Evolutionary conservation across 2,888 invertebrate genomes (phyloP), one percentile per base, ranked within the genome.

Genomic region (Drosophila colorata): DNA sequence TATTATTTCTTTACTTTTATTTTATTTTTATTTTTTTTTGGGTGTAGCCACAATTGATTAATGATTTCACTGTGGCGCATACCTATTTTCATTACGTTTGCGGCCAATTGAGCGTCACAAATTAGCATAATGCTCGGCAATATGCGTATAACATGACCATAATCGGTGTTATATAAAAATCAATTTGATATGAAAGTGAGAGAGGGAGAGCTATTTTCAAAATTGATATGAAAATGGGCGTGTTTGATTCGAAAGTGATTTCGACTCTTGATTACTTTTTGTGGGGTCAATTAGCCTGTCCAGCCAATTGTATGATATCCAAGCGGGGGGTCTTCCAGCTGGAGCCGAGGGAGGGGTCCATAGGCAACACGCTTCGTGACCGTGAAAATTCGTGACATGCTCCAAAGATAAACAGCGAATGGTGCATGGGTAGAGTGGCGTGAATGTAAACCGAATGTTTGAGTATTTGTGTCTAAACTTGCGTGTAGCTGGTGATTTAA

Each of bases 211-310:
- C 18, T 20, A 40, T 18, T 56, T 40, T 48, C 41, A 47, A 65
- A 37, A 53, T 59, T 51, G 52, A 69, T 73, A 46, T 57, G 47
- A 60, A 82, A 85, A 78, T 80, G 66, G 86, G 81, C 78, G 81
- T 80, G 83, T 57, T 69, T 70, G 86, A 82, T 82, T 86, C 69
- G 81, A 82, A 85, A 82, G 81, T 82, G 80, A 82, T 75, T 81
- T 82, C 33, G 55, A 53, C 48, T 71, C 41, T 66, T 52, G 66
- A 68, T 67, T 69, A 55, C 16, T 51, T 23, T 69, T 69, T 44
- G 49, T 48, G 56, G 57, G 67, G 58, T 71, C 67, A 75, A 75
- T 74, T 75, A 52, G 61, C 35, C 55, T 53, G 46, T 47, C 71
- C 59, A 48, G 55, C 46, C 56, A 43, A 58, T 73, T 20, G 55